Conservation (phyloP, 2,113 vertebrate genomes). For the Globicephala melas region DNA sequence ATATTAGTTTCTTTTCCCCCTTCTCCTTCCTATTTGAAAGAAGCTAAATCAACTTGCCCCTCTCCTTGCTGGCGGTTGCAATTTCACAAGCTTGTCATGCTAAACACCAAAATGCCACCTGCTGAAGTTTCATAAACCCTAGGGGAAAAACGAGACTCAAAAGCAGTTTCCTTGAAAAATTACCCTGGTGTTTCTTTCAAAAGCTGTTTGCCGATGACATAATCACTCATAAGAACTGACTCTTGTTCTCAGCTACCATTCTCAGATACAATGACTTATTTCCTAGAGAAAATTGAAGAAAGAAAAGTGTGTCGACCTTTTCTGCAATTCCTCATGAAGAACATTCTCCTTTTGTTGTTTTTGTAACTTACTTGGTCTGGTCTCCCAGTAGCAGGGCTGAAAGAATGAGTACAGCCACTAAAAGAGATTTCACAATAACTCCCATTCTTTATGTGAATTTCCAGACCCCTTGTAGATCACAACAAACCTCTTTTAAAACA, state of each 20-base stretch:
- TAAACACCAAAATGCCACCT: conserved; percentile 55
- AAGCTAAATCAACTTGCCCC: not conserved
- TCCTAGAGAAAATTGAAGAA: conserved; percentile 50
- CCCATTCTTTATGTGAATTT: not conserved
- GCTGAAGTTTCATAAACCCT: conserved; percentile 52
- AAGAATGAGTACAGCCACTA: not conserved
- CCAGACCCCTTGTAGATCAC: not conserved
- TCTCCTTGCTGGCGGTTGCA: not conserved
- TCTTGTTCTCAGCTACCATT: not conserved
- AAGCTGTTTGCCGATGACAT: conserved; percentile 45
- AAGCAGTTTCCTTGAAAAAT: conserved; percentile 73
- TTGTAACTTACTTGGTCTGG: not conserved
- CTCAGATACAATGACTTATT: conserved; percentile 32
- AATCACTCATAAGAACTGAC: conserved; percentile 22
- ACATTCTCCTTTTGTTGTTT: not conserved
- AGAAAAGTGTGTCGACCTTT: not conserved
- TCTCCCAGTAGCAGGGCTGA: not conserved
- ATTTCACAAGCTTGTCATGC: conserved; percentile 53
- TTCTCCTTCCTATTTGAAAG: not conserved
- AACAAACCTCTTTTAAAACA: not conserved
- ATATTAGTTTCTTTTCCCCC: not conserved
- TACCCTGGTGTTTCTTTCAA: conserved; percentile 65
- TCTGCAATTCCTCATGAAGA: not conserved
- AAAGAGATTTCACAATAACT: not conserved
- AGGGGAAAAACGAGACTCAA: conserved; percentile 45